A percentile compares a stretch with the other conserved stretches of the same genome.
These are phyloP conservation scores for Orthosia gracilis DNA, from an alignment of 2,888 invertebrate species.

Conservation along the genomic window DNA sequence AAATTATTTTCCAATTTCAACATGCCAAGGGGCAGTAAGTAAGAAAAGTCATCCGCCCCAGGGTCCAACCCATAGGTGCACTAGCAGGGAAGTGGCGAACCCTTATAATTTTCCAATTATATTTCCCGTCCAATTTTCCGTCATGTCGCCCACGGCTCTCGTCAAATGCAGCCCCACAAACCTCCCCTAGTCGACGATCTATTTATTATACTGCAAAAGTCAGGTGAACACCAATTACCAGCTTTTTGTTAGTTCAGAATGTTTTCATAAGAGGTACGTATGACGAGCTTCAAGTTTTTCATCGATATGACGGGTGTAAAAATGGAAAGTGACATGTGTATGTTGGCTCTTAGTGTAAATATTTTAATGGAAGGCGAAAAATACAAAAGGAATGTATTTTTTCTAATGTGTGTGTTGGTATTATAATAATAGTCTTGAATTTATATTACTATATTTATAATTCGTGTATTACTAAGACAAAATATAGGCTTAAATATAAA, in stretches of 20 bases:
- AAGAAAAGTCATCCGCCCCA: constrained; percentile 70
- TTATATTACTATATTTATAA: neutral
- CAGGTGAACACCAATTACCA: constrained; percentile 76
- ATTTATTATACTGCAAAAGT: constrained; percentile 77
- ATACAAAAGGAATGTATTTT: constrained; percentile 12
- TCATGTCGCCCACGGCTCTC: constrained; percentile 90
- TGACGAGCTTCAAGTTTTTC: constrained; percentile 10
- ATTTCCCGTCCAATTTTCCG: constrained; percentile 91
- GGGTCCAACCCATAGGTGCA: constrained; percentile 69
- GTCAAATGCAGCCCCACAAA: constrained; percentile 87
- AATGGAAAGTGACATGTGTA: no score
- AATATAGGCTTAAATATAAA: no score
- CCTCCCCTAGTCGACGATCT: constrained; percentile 69
- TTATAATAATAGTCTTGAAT: neutral
- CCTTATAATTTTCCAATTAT: constrained; percentile 91
- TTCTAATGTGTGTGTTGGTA: neutral
- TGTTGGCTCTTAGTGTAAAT: constrained; percentile 9
- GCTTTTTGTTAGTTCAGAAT: constrained; percentile 50
- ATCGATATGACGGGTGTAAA: constrained; percentile 8
- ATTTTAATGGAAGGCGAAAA: constrained; percentile 5
- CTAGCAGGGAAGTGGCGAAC: constrained; percentile 81
- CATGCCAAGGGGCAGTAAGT: constrained; percentile 67
- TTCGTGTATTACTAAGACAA: neutral
- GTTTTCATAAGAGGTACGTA: constrained; percentile 37
- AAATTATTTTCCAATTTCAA: constrained; percentile 74